phyloP scores from a whole-genome alignment of 2,113 vertebrate species.

The Ochotona princeps region DNA sequence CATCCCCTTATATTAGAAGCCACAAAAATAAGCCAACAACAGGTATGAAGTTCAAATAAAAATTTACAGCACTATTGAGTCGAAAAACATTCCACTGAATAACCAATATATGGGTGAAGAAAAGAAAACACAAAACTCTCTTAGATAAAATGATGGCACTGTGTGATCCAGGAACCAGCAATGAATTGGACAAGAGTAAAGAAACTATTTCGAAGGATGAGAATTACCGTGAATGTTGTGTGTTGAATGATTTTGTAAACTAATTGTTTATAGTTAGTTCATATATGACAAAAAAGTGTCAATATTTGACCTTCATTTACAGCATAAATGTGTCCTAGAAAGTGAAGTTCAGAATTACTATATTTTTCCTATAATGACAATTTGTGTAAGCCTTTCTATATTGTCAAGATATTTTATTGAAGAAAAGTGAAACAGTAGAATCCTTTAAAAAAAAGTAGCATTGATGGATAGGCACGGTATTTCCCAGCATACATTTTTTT shows the following conservation, averaged over 20 bases:
- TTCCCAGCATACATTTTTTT: constrained; percentile 71
- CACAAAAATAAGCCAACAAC: too few relatives aligned
- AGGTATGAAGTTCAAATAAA: too few relatives aligned
- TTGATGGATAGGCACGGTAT: constrained; percentile 76
- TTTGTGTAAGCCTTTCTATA: constrained; percentile 61
- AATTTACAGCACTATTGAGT: too few relatives aligned
- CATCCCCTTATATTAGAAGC: too few relatives aligned
- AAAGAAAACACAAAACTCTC: too few relatives aligned
- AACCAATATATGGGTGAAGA: too few relatives aligned
- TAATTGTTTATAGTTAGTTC: constrained; percentile 9
- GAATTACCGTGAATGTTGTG: not conserved
- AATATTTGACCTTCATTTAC: not conserved
- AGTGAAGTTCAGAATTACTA: constrained; percentile 59
- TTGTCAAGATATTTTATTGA: constrained; percentile 71
- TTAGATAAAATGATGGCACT: too few relatives aligned
- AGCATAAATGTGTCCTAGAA: constrained; percentile 48
- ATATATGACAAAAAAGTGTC: not conserved
- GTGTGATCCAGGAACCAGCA: too few relatives aligned
- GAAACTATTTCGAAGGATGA: not conserved
- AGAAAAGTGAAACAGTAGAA: constrained; percentile 70
- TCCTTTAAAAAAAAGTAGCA: constrained; percentile 69
- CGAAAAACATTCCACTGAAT: too few relatives aligned
- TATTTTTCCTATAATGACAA: constrained; percentile 58
- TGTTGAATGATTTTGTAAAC: constrained; percentile 3
- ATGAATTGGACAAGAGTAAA: too few relatives aligned